These are phyloP conservation scores for Actenoides lindsayi DNA, from an alignment of 2,113 vertebrate species.

Conservation along the genomic window DNA sequence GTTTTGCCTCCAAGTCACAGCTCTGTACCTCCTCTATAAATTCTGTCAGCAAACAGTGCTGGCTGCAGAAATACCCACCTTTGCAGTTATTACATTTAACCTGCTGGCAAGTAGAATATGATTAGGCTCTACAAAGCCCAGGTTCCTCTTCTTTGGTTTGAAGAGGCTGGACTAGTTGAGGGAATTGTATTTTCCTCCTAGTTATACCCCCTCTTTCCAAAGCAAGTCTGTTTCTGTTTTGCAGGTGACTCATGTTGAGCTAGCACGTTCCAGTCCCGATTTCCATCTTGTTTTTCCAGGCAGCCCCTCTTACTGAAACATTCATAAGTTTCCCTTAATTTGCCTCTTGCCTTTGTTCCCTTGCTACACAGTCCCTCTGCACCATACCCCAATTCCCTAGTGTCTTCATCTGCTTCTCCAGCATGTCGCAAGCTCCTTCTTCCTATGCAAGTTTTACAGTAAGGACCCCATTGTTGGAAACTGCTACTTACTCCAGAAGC, in stretches of 20 bases:
- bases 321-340: background rate
- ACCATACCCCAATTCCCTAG: background rate
- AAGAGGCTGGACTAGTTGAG: background rate
- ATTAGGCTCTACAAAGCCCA: background rate
- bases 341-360: background rate
- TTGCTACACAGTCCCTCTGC: background rate
- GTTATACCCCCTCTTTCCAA: background rate
- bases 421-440: accelerated
- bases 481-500: background rate
- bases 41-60: background rate
- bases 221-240: background rate
- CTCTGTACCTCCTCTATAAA: background rate
- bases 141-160: background rate
- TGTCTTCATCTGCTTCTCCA: background rate
- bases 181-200: background rate
- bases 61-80: background rate
- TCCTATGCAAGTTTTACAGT: background rate
- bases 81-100: background rate
- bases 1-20: background rate
- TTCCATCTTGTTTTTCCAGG: background rate
- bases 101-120: background rate
- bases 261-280: background rate
- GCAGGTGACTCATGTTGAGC: background rate
- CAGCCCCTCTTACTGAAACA: background rate
- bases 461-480: background rate